Evolutionary conservation across 2,888 invertebrate genomes (phyloP), one percentile per base, ranked within the genome.

Genomic region (Deladenus siricidicola): DNA sequence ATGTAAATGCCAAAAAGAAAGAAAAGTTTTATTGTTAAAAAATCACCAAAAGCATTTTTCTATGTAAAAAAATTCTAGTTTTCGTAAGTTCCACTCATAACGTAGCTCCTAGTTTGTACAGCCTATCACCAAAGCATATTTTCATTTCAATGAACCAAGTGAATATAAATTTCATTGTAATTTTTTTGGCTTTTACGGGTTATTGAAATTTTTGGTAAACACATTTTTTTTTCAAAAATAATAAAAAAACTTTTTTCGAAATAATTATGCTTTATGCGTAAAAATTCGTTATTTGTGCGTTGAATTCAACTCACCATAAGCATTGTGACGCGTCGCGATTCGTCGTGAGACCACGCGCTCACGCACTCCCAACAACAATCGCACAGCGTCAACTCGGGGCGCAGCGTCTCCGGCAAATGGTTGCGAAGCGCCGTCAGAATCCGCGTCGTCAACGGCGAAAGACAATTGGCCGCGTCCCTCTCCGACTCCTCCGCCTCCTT

Each of bases 361-460:
- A 68, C 65, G 23, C 47, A 62, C 50, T 74, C 72, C 74, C 74
- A 74, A 44, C 62, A 64, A 4, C 69, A 63, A 56, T 74, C 74
- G 62, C 66, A 50, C 51, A 67, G 45, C n/a, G 49, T 8, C 23
- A 63, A 45, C 44, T 47, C 56, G 19, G 49, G 10, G n/a, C 39
- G 26, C 2, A 63, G 43, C 56, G 49, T 64, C 8, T 10, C 42
- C 42, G 56, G 56, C 23, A 63, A 57, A 48, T 60, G 30, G 21
- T 30, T 10, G 6, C 21, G 43, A n/a, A 61, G 61, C 17, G 58
- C 39, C 4, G 4, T 4, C n/a, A 34, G 19, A 4, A 43, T 42
- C 24, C 30, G 30, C 17, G 26, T 21, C 10, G 17, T 43, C 14
- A 26, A 17, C 21, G 14, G 34, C 10, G 30, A n/a, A 17, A 28